Percentiles rank a stretch among this genome's conserved stretches.
These are phyloP conservation scores for Pseudeuparius sepicola DNA, from an alignment of 2,888 invertebrate species.

Conservation along the genomic window DNA sequence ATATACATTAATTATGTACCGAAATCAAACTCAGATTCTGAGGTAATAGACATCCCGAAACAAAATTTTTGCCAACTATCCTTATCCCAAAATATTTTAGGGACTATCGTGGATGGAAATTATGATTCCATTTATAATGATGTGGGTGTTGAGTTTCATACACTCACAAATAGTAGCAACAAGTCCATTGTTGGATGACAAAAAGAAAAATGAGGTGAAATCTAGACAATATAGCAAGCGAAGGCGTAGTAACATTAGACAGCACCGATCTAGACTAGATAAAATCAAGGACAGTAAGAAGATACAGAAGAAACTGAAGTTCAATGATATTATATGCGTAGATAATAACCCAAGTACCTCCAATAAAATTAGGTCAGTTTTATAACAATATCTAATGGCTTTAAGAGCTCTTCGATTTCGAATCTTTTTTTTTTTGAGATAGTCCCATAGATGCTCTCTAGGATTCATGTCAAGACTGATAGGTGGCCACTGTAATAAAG, in stretches of 20 bases:
- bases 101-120: slow-evolving; percentile 58
- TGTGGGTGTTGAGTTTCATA: slow-evolving; percentile 63
- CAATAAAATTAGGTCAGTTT: no score
- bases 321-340: slow-evolving; percentile 5
- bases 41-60: no score
- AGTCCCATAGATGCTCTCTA: no score
- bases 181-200: slow-evolving; percentile 38
- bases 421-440: no score
- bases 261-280: background rate
- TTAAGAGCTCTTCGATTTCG: no score
- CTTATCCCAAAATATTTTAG: no score
- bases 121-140: slow-evolving; percentile 59
- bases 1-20: slow-evolving; percentile 20
- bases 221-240: slow-evolving; percentile 21
- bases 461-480: no score
- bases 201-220: slow-evolving; percentile 25
- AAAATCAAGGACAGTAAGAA: slow-evolving; percentile 2
- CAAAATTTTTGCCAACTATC: no score
- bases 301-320: slow-evolving; percentile 4
- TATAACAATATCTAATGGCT: no score
- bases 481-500: no score
- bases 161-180: slow-evolving; percentile 75
- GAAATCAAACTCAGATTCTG: slow-evolving; percentile 12
- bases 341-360: background rate
- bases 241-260: background rate